Evolutionary conservation across 2,888 invertebrate species (phyloP).

Genomic region (Emmelina monodactyla): DNA sequence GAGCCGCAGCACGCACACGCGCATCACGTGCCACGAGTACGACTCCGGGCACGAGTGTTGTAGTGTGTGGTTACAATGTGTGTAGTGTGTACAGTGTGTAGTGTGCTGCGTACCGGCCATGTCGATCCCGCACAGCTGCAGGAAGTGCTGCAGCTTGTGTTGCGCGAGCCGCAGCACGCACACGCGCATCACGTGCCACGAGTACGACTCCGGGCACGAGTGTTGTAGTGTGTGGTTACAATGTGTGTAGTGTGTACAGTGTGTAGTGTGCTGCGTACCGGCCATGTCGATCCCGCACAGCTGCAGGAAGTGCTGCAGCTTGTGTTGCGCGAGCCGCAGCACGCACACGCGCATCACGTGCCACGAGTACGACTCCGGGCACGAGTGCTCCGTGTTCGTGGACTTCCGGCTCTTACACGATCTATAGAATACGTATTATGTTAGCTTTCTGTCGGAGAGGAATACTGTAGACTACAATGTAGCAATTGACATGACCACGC

Average conservation of each 20-base stretch:
- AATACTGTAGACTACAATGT: too few relatives aligned
- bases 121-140: slow-evolving; percentile 89
- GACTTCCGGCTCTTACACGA: slow-evolving; percentile 45
- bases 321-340: slow-evolving; percentile 82
- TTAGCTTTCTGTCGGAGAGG: too few relatives aligned
- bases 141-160: slow-evolving; percentile 85
- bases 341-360: slow-evolving; percentile 89
- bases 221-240: too few relatives aligned
- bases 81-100: too few relatives aligned
- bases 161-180: slow-evolving; percentile 87
- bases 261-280: too few relatives aligned
- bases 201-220: slow-evolving; percentile 91
- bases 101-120: slow-evolving; percentile 87
- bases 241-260: too few relatives aligned
- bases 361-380: slow-evolving; percentile 97
- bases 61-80: too few relatives aligned
- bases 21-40: slow-evolving; percentile 94
- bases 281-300: slow-evolving; percentile 89
- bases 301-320: slow-evolving; percentile 87
- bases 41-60: slow-evolving; percentile 94
- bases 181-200: slow-evolving; percentile 93
- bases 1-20: slow-evolving; percentile 86
- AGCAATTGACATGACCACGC: too few relatives aligned
- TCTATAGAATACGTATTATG: too few relatives aligned
- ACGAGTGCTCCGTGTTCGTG: slow-evolving; percentile 86